phyloP scores from a whole-genome alignment of 2,888 invertebrate genomes.

The Allolobophora icterica region DNA sequence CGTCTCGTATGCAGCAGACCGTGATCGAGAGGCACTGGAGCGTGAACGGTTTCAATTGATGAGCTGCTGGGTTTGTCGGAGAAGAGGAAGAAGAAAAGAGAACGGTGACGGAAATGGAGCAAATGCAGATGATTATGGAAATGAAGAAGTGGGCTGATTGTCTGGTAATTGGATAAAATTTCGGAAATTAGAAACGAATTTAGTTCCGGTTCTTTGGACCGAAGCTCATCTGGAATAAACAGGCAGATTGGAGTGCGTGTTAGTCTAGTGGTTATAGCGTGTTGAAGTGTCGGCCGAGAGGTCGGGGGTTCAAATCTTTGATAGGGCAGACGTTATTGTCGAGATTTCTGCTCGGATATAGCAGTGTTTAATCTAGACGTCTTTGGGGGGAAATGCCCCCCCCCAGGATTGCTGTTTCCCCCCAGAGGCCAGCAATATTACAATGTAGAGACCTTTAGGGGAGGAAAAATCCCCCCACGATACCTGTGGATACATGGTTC shows the following conservation, averaged over 20 bases:
- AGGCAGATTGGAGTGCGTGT: not conserved
- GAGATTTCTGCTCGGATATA: too few species aligned
- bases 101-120: not conserved
- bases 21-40: not conserved
- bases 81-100: not conserved
- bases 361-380: too few species aligned
- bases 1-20: not conserved
- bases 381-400: too few species aligned
- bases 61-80: not conserved
- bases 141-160: not conserved
- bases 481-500: too few species aligned
- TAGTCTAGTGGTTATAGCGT: too few species aligned
- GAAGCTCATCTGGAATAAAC: not conserved
- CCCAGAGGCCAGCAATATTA: too few species aligned
- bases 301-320: too few species aligned
- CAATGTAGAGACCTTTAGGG: too few species aligned
- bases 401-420: too few species aligned
- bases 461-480: too few species aligned
- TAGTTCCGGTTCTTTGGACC: conserved; percentile 8
- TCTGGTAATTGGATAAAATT: not conserved
- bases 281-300: too few species aligned
- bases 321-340: too few species aligned
- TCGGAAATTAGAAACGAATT: not conserved
- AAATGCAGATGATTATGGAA: not conserved
- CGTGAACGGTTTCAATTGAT: not conserved